These are phyloP conservation scores for Myotis pilosus DNA, from an alignment of 2,797 vertebrate genomes.

Conservation along the genomic window DNA sequence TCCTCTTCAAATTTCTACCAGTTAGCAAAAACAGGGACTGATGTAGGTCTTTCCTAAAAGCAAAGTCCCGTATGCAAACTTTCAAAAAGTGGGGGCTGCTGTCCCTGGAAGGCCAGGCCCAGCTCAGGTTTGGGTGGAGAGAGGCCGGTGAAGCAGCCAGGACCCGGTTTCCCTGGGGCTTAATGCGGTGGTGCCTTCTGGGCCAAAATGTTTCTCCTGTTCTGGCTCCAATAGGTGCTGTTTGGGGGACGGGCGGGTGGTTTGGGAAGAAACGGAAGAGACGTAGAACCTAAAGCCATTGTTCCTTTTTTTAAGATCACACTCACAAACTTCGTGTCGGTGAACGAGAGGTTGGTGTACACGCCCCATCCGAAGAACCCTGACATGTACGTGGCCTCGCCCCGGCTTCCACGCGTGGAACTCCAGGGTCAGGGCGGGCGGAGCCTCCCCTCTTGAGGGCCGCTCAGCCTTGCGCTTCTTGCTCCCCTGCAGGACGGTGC, in stretches of 20 bases:
- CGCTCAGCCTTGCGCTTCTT: not conserved
- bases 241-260: not conserved
- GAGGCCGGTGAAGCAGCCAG: not conserved
- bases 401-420: not conserved
- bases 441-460: not conserved
- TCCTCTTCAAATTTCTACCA: not conserved
- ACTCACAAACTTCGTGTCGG: slow-evolving; percentile 96
- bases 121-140: not conserved
- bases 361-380: slow-evolving; percentile 95
- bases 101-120: not conserved
- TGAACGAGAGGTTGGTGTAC: slow-evolving; percentile 96
- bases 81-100: not conserved
- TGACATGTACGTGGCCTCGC: slow-evolving; percentile 89
- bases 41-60: not conserved
- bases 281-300: not conserved
- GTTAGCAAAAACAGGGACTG: not conserved
- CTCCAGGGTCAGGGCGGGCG: not conserved
- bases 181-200: not conserved
- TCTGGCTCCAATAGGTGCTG: not conserved
- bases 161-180: not conserved
- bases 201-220: not conserved
- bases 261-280: not conserved
- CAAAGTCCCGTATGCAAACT: not conserved
- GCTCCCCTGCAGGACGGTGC: slow-evolving; percentile 88
- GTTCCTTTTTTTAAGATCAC: slow-evolving; percentile 88